A percentile compares a stretch with the other conserved stretches of the same genome.
These are phyloP conservation scores for Pantherophis guttatus DNA, from an alignment of 2,113 vertebrate species.

Conservation along the genomic window DNA sequence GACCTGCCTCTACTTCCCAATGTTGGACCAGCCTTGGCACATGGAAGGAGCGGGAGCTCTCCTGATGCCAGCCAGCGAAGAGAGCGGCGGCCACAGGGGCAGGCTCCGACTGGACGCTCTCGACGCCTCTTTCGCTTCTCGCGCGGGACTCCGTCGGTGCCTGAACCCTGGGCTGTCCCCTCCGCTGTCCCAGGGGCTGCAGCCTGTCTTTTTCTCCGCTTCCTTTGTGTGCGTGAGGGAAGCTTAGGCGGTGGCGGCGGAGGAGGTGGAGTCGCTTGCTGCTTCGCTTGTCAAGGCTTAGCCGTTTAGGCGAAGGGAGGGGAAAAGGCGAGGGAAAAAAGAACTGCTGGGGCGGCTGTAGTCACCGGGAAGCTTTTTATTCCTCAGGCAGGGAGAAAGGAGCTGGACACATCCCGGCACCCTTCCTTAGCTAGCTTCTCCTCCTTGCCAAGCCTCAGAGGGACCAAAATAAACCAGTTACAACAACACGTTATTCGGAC, in stretches of 20 bases:
- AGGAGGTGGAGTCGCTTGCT: conserved; percentile 50
- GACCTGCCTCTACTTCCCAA: neutral
- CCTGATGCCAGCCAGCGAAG: neutral
- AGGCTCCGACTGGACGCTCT: neutral
- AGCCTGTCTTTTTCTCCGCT: conserved; percentile 40
- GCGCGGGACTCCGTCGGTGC: neutral
- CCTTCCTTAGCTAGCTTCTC: conserved; percentile 17
- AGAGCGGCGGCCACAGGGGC: neutral
- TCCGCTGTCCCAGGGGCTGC: neutral
- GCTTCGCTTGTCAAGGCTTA: conserved; percentile 42
- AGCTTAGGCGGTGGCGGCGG: conserved; percentile 13
- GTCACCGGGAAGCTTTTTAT: conserved; percentile 25
- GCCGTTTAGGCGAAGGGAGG: conserved; percentile 51
- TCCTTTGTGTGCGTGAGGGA: conserved; percentile 69
- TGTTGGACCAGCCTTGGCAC: conserved; percentile 6
- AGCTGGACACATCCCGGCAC: conserved; percentile 27
- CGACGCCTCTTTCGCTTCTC: neutral
- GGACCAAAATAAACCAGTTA: conserved; percentile 46
- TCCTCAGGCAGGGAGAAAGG: conserved; percentile 11
- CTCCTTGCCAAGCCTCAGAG: conserved; percentile 25
- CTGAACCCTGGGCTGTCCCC: conserved; percentile 46
- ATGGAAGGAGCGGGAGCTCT: conserved; percentile 1
- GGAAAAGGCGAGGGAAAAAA: conserved; percentile 47
- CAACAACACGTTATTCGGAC: conserved; percentile 43
- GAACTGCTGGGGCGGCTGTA: conserved; percentile 35